These are phyloP conservation scores for Pao palembangensis DNA, from an alignment of 2,113 vertebrate genomes.

Conservation along the genomic window DNA sequence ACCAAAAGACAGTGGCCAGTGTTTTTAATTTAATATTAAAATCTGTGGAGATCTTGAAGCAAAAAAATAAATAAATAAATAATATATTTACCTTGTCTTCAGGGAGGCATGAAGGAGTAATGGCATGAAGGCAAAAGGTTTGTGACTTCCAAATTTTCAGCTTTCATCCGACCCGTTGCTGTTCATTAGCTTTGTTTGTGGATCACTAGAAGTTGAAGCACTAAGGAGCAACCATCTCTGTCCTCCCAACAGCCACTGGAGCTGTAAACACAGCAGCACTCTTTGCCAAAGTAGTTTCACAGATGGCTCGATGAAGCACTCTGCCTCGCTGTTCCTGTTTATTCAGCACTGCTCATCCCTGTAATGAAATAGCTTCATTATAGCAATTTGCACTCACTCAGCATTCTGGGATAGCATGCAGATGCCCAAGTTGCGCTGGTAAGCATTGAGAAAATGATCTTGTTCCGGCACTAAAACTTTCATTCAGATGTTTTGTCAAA, in stretches of 20 bases:
- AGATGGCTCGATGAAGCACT: conserved; percentile 68
- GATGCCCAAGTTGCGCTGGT: conserved; percentile 60
- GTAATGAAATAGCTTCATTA: conserved; percentile 74
- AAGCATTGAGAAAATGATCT: conserved; percentile 44
- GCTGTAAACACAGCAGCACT: conserved; percentile 59
- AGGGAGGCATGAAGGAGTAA: no score
- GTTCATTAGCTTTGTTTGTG: conserved; percentile 28
- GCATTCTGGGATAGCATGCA: conserved; percentile 53
- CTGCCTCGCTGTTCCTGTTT: conserved; percentile 68
- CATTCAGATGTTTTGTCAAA: conserved; percentile 27
- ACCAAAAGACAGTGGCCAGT: no score
- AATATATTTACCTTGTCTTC: neutral
- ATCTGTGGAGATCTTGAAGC: neutral
- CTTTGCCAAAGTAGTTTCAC: conserved; percentile 62
- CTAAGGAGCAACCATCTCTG: conserved; percentile 48
- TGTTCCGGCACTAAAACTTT: conserved; percentile 15
- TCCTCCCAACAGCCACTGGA: conserved; percentile 48
- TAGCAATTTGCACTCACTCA: conserved; percentile 66
- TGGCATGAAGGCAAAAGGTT: neutral
- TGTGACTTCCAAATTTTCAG: neutral
- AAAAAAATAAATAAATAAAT: neutral
- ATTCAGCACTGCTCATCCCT: conserved; percentile 68
- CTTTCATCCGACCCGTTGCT: conserved; percentile 4
- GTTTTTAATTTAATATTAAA: no score
- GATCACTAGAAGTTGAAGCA: conserved; percentile 41